Conservation (phyloP, 2,113 vertebrate genomes). For the Cottus gobio region DNA sequence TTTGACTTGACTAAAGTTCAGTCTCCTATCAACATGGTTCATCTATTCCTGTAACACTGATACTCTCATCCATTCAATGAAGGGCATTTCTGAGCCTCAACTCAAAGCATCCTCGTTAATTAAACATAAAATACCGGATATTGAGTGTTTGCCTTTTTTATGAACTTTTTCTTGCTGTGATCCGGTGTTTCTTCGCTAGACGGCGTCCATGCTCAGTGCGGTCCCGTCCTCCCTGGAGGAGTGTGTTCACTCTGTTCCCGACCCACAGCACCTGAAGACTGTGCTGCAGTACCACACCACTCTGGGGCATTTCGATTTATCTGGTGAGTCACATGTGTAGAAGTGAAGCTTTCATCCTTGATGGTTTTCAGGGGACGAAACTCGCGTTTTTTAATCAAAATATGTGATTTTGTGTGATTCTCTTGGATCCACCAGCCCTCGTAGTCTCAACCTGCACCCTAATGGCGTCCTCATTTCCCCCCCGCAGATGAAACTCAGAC, state of each 20-base stretch:
- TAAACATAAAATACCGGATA: not conserved
- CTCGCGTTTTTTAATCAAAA: no score
- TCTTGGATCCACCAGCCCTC: no score
- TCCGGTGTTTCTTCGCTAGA: conserved; percentile 49
- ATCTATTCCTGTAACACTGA: not conserved
- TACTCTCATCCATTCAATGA: not conserved
- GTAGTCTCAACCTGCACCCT: no score
- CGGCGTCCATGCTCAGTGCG: conserved; percentile 69
- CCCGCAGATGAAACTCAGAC: conserved; percentile 69
- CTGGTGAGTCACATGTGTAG: conserved; percentile 53
- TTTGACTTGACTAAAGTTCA: not conserved
- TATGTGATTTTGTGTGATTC: no score
- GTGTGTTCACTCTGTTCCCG: conserved; percentile 74
- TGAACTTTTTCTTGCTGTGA: not conserved
- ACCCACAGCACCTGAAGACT: conserved; percentile 68
- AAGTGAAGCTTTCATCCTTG: not conserved
- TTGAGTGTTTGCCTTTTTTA: not conserved
- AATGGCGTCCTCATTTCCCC: no score
- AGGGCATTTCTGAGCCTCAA: not conserved
- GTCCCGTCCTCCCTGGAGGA: conserved; percentile 77
- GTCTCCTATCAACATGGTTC: not conserved
- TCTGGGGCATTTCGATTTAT: conserved; percentile 66
- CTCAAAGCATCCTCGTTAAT: not conserved
- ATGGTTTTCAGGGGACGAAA: no score
- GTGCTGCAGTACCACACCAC: conserved; percentile 74